Evolutionary conservation across 2,113 vertebrate genomes (phyloP).

Genomic region (Solenodon paradoxus): DNA sequence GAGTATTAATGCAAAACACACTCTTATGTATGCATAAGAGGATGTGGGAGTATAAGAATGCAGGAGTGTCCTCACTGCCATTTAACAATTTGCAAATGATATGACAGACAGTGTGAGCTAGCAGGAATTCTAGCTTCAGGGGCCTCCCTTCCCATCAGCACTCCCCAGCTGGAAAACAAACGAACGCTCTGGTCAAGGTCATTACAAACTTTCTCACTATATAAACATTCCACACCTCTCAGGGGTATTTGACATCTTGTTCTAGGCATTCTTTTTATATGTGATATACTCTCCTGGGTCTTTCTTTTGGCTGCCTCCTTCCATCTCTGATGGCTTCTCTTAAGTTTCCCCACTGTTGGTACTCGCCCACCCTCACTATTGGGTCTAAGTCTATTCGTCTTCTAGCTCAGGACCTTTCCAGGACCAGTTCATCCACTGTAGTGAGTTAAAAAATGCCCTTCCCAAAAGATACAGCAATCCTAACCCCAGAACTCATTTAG

Average conservation of each 20-base stretch:
- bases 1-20: conserved; percentile 2
- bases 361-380: not conserved
- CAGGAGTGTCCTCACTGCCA: not conserved
- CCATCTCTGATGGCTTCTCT: not conserved
- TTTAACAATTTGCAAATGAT: not conserved
- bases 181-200: not conserved
- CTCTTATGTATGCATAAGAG: not conserved
- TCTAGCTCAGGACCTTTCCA: not conserved
- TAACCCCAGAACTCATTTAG: not conserved
- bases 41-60: not conserved
- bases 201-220: no score
- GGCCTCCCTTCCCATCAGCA: not conserved
- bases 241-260: not conserved
- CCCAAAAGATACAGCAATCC: not conserved
- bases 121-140: not conserved
- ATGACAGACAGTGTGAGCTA: not conserved
- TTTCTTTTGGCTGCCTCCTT: not conserved
- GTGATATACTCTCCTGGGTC: not conserved
- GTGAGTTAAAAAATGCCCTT: not conserved
- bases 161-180: not conserved
- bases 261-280: accelerated
- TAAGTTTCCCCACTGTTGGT: not conserved
- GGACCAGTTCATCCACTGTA: not conserved
- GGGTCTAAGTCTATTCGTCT: not conserved
- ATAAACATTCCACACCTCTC: not conserved